Base-by-base conservation (phyloP, 2,797 vertebrate species). In the Anniella stebbinsi region DNA sequence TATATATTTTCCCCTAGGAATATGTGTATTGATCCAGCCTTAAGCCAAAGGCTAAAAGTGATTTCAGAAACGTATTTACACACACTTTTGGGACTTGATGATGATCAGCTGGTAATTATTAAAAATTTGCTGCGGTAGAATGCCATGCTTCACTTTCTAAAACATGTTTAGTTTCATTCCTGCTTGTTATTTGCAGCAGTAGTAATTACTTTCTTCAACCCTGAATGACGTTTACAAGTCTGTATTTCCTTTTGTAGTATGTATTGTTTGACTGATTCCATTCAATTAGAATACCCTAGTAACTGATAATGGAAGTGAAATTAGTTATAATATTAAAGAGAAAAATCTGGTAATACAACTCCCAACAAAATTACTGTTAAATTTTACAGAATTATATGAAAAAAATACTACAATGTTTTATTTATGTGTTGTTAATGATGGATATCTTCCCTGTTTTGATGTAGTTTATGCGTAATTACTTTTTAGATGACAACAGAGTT, bases 41-140 rank as follows among this genome's bases (percentile, higher is more conserved):
- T 97, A 83, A 94, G 94, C 38, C 87, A 91, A n/a, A 90, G 88
- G 90, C 75, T 97, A 82, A 95, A 92, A 77, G 96, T 92, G 84
- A 87, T 96, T 89, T 95, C 95, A 81, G 92, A 93, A 90, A 97
- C 91, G 23, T 96, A 94, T 78, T 57, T 96, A 77, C 95, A 94
- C 66, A 87, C 94, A 10, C 91, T 96, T 88, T 97, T 96, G 94
- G 95, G 95, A 90, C 93, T 97, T 67, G 91, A 96, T 92, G 95
- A 96, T 48, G 96, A 97, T 84, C 93, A 95, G 63, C 84, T 97
- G 97, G 98, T 98, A 97, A 97, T 92, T 92, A 77, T 23, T 87
- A 41, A 92, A 54, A 13, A 2, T 73, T 72, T 76, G 1, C 41
- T 75, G 30, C 72, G 60, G 2, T 88, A 45, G 33, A 73, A n/a